Base-by-base conservation (phyloP, 35 echinoderm and acorn worm species). In the Apostichopus californicus region DNA sequence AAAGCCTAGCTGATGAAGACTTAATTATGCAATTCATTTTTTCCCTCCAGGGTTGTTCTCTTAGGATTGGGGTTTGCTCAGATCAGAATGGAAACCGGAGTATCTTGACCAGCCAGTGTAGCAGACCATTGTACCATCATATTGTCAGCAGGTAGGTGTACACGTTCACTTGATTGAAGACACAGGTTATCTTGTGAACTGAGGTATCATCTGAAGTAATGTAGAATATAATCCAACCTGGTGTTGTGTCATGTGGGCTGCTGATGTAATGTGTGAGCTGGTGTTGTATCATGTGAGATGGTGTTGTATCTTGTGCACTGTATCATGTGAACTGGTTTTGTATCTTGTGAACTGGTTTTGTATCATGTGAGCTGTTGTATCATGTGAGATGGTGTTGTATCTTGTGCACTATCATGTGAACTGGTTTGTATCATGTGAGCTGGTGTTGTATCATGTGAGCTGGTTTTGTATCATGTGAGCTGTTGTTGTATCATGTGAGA, bases 81-180 rank as follows among this genome's bases (percentile, higher is more conserved):
- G 89, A 91, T 59, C 72, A 91, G 73, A 91, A 91, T 54, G 89
- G 89, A 54, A 79, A 55, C 61, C 22, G 89, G 21, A 78, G 56
- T 54, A 54, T 91, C 77, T 60, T 91, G 71, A 91, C 89, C 25
- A 78, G 72, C 73, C 72, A 91, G 52, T 79, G 89, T 54, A 91
- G 77, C 53, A 77, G 89, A 54, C 89, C 89, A 68, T 55, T 91
- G 54, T 91, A 91, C 77, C 71, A 91, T 79, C 89, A 91, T 21
- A 79, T 91, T 10, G 73, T 91, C 52, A 91, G 89, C 89, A 91
- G 89, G 89, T 91, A 55, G 89, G 5, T 5, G 15, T 23, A 12
- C 7, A 64, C 20, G 12, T 61, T 57, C 80, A 82, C 14, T 54
- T 82, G 71, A 18, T 75, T 75, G 13, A 22, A 75, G 71, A 22